Percentiles rank a stretch among this genome's conserved stretches.
phyloP scores from a whole-genome alignment of 2,888 invertebrate species.

The Brenthis daphne region DNA sequence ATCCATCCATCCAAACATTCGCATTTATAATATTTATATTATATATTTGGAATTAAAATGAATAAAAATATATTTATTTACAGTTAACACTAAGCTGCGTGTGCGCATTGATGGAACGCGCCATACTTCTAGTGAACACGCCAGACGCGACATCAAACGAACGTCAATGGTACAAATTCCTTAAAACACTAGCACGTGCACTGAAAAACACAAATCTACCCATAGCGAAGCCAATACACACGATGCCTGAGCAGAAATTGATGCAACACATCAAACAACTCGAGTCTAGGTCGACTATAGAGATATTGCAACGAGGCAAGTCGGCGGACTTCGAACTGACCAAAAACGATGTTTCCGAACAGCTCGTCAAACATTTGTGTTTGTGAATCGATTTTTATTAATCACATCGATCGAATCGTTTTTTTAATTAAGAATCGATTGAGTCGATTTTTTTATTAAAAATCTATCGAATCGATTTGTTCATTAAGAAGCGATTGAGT shows the following conservation, averaged over 20 bases:
- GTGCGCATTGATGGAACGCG: constrained; percentile 65
- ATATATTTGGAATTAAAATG: background rate
- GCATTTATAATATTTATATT: no score
- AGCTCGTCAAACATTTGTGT: constrained; percentile 66
- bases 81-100: constrained; percentile 72
- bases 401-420: constrained; percentile 3
- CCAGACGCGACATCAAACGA: constrained; percentile 72
- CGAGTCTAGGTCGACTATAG: constrained; percentile 67
- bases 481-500: background rate
- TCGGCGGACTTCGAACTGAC: constrained; percentile 66
- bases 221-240: constrained; percentile 59
- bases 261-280: constrained; percentile 62
- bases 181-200: constrained; percentile 75
- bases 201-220: constrained; percentile 60
- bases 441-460: background rate
- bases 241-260: constrained; percentile 54
- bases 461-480: background rate
- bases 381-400: constrained; percentile 48
- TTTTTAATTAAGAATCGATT: background rate
- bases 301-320: constrained; percentile 70
- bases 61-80: constrained; percentile 33
- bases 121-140: constrained; percentile 59
- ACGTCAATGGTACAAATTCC: constrained; percentile 80
- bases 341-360: constrained; percentile 63
- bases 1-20: no score